Base-by-base conservation (phyloP, 2,888 invertebrate species). In the Cyaniris semiargus region DNA sequence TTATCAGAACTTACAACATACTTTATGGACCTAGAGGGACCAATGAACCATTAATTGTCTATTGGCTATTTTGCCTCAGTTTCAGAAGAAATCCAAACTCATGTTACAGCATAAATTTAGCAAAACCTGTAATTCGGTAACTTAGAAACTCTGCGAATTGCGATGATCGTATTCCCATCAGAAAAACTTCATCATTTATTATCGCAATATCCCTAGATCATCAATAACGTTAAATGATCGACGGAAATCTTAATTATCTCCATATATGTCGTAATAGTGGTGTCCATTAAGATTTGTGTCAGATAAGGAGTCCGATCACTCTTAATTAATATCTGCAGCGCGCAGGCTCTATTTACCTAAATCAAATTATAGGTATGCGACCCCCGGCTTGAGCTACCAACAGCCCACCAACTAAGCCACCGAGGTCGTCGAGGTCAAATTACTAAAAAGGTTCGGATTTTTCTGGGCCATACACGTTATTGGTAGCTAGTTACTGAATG, bases 251-350 rank as follows among this genome's bases (percentile, higher is more conserved):
- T 66, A 27, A 66, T 31, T 66, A 66, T 66, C 5, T 6, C 66
- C 66, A 66, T 66, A 66, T 66, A 66, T 66, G 66, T 18, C 66
- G 10, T 66, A 66, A 66, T 66, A 66, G 60, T 66, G 66, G 66
- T 31, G 66, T 27, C 27, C 66, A 66, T 66, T 66, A 66, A 66
- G 66, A 66, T 66, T 10, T 66, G 27, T 66, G 66, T 66, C 27
- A 31, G 66, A 66, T 31, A 66, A 15, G 66, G 21, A 27, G 66
- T 18, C 0, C 66, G 66, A 66, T 66, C 66, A 15, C 66, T 27
- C 27, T 27, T 66, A 66, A 66, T 66, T 66, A 66, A 66, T 15
- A 66, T 66, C 66, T 66, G 27, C 66, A 66, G 60, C 60, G 23
- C 60, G 23, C 27, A 66, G 27, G 27, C 27, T 66, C 27, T 66